These are phyloP conservation scores for Turritopsis dohrnii DNA, from an alignment of 30 jellyfish, hydroid and myxozoan genomes.

Conservation along the genomic window DNA sequence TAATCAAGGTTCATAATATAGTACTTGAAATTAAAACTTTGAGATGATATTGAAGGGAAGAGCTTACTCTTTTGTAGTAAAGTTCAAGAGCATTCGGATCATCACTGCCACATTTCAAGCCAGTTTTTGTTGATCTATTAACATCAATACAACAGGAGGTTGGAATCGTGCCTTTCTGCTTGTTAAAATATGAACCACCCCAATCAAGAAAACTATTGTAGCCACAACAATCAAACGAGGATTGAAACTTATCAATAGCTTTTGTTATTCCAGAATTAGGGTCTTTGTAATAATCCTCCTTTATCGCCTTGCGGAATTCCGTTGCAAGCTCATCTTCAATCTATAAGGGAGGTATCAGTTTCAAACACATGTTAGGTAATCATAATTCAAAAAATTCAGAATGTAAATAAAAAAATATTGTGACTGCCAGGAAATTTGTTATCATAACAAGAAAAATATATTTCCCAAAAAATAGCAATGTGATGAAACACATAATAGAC, in stretches of 20 bases:
- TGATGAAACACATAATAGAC: too few species aligned
- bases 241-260: conserved; percentile 72
- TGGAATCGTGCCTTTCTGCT: background rate
- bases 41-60: too few species aligned
- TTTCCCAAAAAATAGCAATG: too few species aligned
- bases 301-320: conserved; percentile 52
- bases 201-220: conserved; percentile 38
- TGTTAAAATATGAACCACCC: conserved; percentile 31
- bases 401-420: too few species aligned
- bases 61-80: background rate
- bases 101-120: background rate
- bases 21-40: too few species aligned
- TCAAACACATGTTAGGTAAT: too few species aligned
- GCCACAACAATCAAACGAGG: conserved; percentile 72
- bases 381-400: too few species aligned
- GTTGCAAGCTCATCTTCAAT: conserved; percentile 34
- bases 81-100: background rate
- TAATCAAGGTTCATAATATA: too few species aligned
- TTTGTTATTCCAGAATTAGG: conserved; percentile 47
- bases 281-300: conserved; percentile 33
- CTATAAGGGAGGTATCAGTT: conserved; percentile 21
- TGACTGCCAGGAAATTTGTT: too few species aligned
- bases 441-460: too few species aligned
- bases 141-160: background rate
- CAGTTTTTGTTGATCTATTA: background rate